A percentile compares a stretch with the other conserved stretches of the same genome.
Conservation (phyloP, 2,113 vertebrate species). For the Dolichallabes microphthalmus region DNA sequence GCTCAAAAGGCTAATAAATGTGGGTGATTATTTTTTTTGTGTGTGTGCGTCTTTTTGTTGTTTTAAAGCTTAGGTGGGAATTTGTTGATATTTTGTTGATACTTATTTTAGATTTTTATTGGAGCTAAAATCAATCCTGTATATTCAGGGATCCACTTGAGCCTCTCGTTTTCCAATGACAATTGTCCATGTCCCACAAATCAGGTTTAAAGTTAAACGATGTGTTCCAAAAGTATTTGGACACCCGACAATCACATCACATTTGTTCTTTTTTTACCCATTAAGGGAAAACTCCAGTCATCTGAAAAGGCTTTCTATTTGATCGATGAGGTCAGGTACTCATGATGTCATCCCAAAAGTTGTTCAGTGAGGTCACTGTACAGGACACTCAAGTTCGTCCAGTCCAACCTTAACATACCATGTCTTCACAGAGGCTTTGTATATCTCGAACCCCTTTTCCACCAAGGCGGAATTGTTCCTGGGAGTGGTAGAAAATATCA, state of each 20-base stretch:
- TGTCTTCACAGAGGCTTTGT: background rate
- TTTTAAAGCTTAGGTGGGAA: background rate
- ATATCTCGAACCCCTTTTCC: no score
- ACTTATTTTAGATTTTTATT: no score
- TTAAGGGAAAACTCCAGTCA: background rate
- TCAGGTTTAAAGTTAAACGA: background rate
- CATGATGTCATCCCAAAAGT: background rate
- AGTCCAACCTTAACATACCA: background rate
- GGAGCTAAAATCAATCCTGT: background rate
- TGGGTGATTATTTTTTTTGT: fast-evolving
- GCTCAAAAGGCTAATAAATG: background rate
- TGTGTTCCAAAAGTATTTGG: background rate
- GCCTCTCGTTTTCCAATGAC: background rate
- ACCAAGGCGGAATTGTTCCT: no score
- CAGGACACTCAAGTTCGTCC: background rate
- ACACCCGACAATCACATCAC: background rate
- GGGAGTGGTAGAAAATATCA: no score
- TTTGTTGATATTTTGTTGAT: background rate
- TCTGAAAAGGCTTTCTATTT: background rate
- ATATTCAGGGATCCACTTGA: background rate
- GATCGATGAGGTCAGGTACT: background rate
- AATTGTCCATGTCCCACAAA: background rate
- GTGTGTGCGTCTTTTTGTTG: background rate
- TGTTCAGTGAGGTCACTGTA: background rate
- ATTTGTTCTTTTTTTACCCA: background rate